Evolutionary conservation across 1,140 invertebrate genomes (phyloP), one percentile per base, ranked within the genome.

Genomic region (Trichoplusia ni): DNA sequence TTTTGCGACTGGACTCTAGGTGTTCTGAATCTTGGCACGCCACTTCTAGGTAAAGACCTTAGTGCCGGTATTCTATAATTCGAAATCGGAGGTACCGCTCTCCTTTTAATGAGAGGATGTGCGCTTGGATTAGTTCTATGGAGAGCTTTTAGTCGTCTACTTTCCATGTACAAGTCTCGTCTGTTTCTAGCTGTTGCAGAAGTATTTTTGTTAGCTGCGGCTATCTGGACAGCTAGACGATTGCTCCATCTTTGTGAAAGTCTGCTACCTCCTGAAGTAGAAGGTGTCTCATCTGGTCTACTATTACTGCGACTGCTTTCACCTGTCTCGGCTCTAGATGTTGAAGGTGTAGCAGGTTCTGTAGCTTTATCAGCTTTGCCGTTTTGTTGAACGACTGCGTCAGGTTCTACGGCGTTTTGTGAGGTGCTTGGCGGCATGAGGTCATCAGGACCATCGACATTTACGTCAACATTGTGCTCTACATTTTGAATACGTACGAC

Each of bases 151-250:
- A 77, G 62, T 13, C 84, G 71, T 67, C 74, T 87, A 38, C 76
- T 79, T 67, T 90, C 83, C 37, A 87, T 62, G 59, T 91, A 91
- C 9, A 84, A 56, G 19, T 91, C 88, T 53, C 82, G 72, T 69
- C 89, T 75, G 19, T 71, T 82, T 63, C 79, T 81, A 6, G 89
- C 89, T 7, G 87, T 90, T n/a, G 72, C 68, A 5, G 89, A 90
- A 49, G 72, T 79, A 71, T 91, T 91, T 71, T 84, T 75, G 51
- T 91, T 91, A 1, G 83, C 89, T 14, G 83, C 86, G 7, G 89
- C 73, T 54, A 91, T 91, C 67, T 90, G 88, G 16, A 91, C 83
- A 6, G 89, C 88, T 4, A 91, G 75, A 9, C 89, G 78, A 68
- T 86, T 81, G 49, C 84, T 88, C 84, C 84, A 90, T 38, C 64